phyloP scores from a whole-genome alignment of 2,888 invertebrate species.

The Steromphala cineraria region DNA sequence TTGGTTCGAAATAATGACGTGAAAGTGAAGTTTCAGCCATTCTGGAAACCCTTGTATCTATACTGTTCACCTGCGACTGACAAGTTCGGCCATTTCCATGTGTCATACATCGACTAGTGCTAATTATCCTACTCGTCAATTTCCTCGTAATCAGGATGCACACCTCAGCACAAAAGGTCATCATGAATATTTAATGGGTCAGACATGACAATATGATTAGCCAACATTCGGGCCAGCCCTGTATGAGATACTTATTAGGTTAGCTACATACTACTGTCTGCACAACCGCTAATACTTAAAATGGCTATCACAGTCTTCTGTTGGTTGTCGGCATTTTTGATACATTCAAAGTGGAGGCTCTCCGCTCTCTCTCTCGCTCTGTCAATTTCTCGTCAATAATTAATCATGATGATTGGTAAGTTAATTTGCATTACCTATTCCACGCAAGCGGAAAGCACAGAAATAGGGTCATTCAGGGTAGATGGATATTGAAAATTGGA shows the following conservation, averaged over 20 bases:
- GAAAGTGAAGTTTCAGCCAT: too few species aligned
- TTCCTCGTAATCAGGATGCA: neutral
- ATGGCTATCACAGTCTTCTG: neutral
- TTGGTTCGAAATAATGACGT: too few species aligned
- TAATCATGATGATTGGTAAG: neutral
- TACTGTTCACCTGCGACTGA: neutral
- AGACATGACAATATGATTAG: slow-evolving; percentile 8
- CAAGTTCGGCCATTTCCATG: neutral
- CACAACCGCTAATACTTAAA: neutral
- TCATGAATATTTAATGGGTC: slow-evolving; percentile 1
- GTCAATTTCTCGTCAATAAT: neutral
- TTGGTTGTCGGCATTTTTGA: neutral
- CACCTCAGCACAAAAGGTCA: neutral
- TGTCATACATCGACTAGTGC: neutral
- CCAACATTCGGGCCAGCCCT: neutral
- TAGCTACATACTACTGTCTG: neutral
- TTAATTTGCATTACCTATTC: neutral
- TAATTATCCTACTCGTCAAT: neutral
- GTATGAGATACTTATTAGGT: neutral
- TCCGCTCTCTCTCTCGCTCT: neutral
- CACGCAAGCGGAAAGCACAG: neutral
- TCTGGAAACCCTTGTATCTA: too few species aligned
- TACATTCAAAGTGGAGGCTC: neutral
- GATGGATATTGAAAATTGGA: slow-evolving; percentile 2
- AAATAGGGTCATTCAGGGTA: neutral